Evolutionary conservation across 2,888 invertebrate species (phyloP).

Genomic region (Abrostola triplasia): DNA sequence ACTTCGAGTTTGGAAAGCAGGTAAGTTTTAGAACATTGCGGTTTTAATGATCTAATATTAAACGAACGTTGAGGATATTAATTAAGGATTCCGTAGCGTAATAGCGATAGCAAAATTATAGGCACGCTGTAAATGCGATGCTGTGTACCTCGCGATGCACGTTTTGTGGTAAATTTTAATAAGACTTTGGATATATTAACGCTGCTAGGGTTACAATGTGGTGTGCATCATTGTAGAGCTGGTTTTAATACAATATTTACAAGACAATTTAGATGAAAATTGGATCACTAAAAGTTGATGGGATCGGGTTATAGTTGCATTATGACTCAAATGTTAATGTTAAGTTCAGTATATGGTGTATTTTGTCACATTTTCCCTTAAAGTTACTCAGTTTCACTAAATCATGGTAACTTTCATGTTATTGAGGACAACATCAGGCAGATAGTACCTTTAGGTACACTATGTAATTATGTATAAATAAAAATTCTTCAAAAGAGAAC

Average conservation of each 20-base stretch:
- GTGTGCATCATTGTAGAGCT: conserved; percentile 26
- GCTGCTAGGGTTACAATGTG: conserved; percentile 44
- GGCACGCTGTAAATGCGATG: conserved; percentile 56
- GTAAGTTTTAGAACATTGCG: conserved; percentile 87
- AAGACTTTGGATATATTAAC: conserved; percentile 46
- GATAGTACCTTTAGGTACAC: too few relatives aligned
- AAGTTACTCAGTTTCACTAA: too few relatives aligned
- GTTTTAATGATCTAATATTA: conserved; percentile 89
- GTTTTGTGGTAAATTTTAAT: conserved; percentile 56
- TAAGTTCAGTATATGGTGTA: too few relatives aligned
- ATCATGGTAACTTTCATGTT: too few relatives aligned
- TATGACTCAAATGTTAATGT: not conserved
- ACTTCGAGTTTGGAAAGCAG: conserved; percentile 82
- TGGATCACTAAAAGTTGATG: conserved; percentile 12
- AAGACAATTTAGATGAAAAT: conserved; percentile 35
- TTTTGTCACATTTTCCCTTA: too few relatives aligned
- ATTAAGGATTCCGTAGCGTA: conserved; percentile 83
- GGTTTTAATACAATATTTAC: conserved; percentile 44
- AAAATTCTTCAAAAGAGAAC: too few relatives aligned
- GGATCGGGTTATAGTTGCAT: not conserved
- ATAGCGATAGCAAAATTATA: conserved; percentile 79
- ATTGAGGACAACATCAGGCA: too few relatives aligned
- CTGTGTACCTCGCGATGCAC: conserved; percentile 46
- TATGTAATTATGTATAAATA: too few relatives aligned
- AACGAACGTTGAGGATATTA: conserved; percentile 85